Base-by-base conservation (phyloP, 2,888 invertebrate genomes). In the Aquatica leii region DNA sequence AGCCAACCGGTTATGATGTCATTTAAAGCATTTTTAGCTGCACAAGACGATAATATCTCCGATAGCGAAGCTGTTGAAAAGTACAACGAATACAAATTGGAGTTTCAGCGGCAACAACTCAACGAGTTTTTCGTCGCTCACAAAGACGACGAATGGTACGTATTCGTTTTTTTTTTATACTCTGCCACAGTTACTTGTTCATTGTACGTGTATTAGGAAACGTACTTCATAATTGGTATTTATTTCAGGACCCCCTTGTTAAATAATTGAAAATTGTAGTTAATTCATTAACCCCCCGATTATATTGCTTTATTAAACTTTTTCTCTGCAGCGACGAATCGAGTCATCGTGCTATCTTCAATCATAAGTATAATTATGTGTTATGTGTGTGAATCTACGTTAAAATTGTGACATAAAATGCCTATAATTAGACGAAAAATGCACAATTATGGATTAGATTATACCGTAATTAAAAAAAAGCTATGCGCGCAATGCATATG, bases 121-220 rank as follows among this genome's bases (percentile, higher is more conserved):
- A 97, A 97, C 83, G 97, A 98, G 81, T 99, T 99, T 85, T 99
- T 99, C 84, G 92, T 98, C 75, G 93, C 94, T 48, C 99, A 99
- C 85, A 99, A 99, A 84, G 98, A 99, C 78, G 98, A 99, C 83
- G 99, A 99, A 90, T 99, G 99, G 99, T 98, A 88, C 86, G 93
- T 83, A 66, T 62, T 43, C 15, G 4, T 48, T 48, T 21, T 37
- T 14, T 35, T 20, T 34, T 46, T 20, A 35, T 40, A 4, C 14
- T 5, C 14, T 40, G 2, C 40, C 2, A 40, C 4, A 12, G 40
- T 24, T 24, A 6, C 24, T 24, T 24, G 6, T 24, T 24, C 24
- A 24, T 6, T 24, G 24, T 24, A 24, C 24, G 24, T 6, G 4
- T 2, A 24, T 4, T 6, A 24, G 6, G 6, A 24, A 24, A 24